Base-by-base conservation (phyloP, 1,140 invertebrate genomes). In the Drosophila equinoxialis region DNA sequence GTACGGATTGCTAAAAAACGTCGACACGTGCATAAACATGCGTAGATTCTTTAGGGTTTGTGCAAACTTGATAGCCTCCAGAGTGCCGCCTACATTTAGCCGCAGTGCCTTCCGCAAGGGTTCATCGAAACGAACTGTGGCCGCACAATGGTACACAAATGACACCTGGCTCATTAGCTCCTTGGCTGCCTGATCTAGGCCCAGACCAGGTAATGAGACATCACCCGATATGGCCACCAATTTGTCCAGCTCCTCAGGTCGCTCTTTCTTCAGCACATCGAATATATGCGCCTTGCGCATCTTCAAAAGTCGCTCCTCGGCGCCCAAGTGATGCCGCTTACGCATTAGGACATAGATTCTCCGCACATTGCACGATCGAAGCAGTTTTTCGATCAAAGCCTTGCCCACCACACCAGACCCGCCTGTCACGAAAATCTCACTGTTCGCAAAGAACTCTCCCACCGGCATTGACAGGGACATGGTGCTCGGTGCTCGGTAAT, bases 131-230 rank as follows among this genome's bases (percentile, higher is more conserved):
- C 90, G 79, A 5, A 99, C 96, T 41, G 97, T 99, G 0, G 98
- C 98, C 0, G 98, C 98, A 1, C 96, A 96, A 90, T 99, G 98
- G 91, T 98, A 98, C 2, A 99, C 95, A 13, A 99, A 93, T 3
- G 96, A 95, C 0, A 98, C 96, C 71, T 95, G 93, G 6, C 95
- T 93, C 0, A 93, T 82, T 13, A 57, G 57, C n/a, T 65, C 6
- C 13, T 60, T 11, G 67, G 78, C 48, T 30, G 55, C 66, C 20
- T 26, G 66, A 23, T 74, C 55, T 26, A 91, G 90, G 51, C 87
- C 90, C 37, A 91, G 17, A 0, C 61, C 26, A 0, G 79, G 74
- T 26, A 73, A 59, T 0, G 76, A 17, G 51, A 84, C 70, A 67
- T 94, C 93, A 0, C 93, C 93, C 6, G 85, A 68, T 39, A 94